A percentile compares a stretch with the other conserved stretches of the same genome.
These are phyloP conservation scores for Caenorhabditis zanzibari DNA, from an alignment of 2,888 invertebrate genomes.

Conservation along the genomic window DNA sequence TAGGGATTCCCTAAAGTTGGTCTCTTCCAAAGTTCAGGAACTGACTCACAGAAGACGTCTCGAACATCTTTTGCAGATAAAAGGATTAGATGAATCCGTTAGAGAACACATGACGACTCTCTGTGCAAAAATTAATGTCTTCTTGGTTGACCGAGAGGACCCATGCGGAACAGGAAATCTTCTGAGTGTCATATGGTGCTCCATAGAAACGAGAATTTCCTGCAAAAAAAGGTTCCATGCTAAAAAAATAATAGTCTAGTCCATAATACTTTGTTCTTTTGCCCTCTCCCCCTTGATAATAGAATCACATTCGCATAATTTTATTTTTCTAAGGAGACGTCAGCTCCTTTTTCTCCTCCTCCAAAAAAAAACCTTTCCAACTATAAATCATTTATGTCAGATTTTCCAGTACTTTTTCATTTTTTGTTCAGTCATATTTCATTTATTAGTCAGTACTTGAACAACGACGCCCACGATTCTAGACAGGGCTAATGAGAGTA, in stretches of 20 bases:
- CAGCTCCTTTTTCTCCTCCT: neutral
- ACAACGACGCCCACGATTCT: neutral
- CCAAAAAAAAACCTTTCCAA: neutral
- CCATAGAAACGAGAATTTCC: too few relatives aligned
- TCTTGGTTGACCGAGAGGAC: neutral
- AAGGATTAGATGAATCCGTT: neutral
- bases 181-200: neutral
- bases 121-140: constrained; percentile 4
- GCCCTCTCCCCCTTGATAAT: neutral
- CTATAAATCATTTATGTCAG: neutral
- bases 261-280: constrained; percentile 1
- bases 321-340: neutral
- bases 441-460: neutral
- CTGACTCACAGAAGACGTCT: neutral
- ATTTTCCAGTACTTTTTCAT: neutral
- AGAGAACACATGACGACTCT: neutral
- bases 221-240: too few relatives aligned
- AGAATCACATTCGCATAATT: neutral
- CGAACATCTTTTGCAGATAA: neutral
- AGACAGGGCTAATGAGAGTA: neutral
- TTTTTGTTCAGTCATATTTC: neutral
- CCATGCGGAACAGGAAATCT: constrained; percentile 6
- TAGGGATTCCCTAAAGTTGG: neutral
- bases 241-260: neutral
- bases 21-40: constrained; percentile 3